phyloP scores from a whole-genome alignment of 1,140 invertebrate genomes.

The Monomorium pharaonis region DNA sequence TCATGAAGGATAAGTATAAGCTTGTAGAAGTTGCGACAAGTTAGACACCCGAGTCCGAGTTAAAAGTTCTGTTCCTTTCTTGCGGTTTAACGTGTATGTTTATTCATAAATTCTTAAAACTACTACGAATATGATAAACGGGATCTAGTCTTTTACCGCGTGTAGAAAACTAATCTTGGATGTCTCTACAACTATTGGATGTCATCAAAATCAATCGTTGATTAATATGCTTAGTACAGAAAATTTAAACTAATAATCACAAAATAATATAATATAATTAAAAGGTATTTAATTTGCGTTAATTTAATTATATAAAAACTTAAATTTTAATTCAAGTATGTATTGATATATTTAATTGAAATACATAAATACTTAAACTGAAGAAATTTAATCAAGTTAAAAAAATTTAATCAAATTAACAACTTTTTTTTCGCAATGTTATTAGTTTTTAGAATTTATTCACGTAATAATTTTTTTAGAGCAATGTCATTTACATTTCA shows the following conservation, averaged over 20 bases:
- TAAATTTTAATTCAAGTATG: no score
- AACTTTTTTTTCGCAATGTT: neutral
- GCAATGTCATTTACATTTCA: neutral
- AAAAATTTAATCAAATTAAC: no score
- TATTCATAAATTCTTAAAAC: conserved; percentile 64
- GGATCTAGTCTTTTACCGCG: conserved; percentile 55
- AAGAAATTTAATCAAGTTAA: no score
- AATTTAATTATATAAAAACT: no score
- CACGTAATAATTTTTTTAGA: neutral
- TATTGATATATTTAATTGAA: no score
- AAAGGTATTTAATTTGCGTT: no score
- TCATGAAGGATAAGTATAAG: conserved; percentile 31
- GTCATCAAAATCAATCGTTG: conserved; percentile 43
- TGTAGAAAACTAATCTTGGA: conserved; percentile 62
- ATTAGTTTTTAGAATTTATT: neutral
- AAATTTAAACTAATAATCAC: neutral
- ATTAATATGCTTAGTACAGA: conserved; percentile 18
- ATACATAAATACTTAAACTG: no score
- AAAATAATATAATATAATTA: neutral
- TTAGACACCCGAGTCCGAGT: conserved; percentile 55
- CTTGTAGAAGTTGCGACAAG: conserved; percentile 46
- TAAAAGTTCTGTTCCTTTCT: conserved; percentile 64
- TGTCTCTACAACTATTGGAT: conserved; percentile 66
- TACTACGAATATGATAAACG: conserved; percentile 50
- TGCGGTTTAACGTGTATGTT: conserved; percentile 70